These are phyloP conservation scores for Calliopum simillimum DNA, from an alignment of 2,888 invertebrate species.

Conservation along the genomic window DNA sequence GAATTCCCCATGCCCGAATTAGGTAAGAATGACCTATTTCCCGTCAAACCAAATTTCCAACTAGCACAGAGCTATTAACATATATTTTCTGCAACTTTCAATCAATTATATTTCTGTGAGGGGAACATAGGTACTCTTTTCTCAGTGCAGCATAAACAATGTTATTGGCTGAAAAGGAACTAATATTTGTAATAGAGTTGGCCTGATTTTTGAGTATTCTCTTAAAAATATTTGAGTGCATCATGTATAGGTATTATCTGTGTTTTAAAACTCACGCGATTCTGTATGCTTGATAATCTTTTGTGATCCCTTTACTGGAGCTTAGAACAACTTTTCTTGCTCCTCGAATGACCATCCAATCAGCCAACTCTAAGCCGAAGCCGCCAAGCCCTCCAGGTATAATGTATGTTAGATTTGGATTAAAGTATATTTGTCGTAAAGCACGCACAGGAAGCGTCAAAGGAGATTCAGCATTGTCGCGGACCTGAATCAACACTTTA, in stretches of 20 bases:
- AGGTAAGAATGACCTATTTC: too few species aligned
- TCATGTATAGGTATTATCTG: background rate
- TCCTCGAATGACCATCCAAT: constrained; percentile 88
- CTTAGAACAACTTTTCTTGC: constrained; percentile 83
- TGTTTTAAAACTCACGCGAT: constrained; percentile 69
- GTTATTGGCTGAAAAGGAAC: too few species aligned
- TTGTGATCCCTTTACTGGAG: constrained; percentile 82
- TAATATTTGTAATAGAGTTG: background rate
- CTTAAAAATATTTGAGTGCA: background rate
- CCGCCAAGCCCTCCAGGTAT: constrained; percentile 89
- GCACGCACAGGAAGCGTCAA: constrained; percentile 59
- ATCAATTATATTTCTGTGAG: too few species aligned
- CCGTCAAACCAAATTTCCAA: too few species aligned
- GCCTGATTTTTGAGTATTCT: too few species aligned
- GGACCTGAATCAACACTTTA: constrained; percentile 71
- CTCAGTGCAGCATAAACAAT: too few species aligned
- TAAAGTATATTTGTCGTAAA: constrained; percentile 59
- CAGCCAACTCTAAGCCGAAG: constrained; percentile 88
- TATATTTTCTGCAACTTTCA: too few species aligned
- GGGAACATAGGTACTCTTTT: too few species aligned
- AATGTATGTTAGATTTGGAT: constrained; percentile 68
- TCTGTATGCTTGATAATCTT: constrained; percentile 84
- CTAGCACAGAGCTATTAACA: too few species aligned
- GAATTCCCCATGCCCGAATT: too few species aligned
- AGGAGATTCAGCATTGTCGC: constrained; percentile 52